These are phyloP conservation scores for Ariopsis seemanni DNA, from an alignment of 2,113 vertebrate species.

Conservation along the genomic window DNA sequence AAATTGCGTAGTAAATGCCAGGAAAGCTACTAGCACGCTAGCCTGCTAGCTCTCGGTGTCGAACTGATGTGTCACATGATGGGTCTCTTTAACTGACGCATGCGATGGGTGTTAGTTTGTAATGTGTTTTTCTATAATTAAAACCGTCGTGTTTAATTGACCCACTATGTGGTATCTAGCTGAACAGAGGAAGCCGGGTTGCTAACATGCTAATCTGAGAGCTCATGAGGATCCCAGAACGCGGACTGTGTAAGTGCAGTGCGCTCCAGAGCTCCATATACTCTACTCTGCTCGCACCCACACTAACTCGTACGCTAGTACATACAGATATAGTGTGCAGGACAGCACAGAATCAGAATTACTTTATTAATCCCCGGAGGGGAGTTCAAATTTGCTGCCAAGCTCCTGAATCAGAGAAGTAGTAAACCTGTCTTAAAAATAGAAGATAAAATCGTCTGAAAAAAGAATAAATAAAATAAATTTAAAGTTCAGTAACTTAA, in stretches of 20 bases:
- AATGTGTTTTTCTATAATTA: too few relatives aligned
- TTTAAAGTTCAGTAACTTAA: too few relatives aligned
- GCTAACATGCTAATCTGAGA: conserved; percentile 16
- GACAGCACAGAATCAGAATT: too few relatives aligned
- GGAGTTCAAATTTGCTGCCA: too few relatives aligned
- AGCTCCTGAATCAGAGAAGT: too few relatives aligned
- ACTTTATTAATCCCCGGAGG: too few relatives aligned
- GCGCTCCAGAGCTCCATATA: neutral
- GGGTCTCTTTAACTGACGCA: neutral
- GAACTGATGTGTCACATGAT: neutral
- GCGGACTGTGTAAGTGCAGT: neutral
- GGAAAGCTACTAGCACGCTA: neutral
- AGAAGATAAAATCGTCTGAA: too few relatives aligned
- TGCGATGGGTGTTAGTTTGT: neutral
- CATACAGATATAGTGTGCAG: neutral
- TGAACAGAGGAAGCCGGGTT: neutral
- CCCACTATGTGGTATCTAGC: neutral
- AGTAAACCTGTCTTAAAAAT: too few relatives aligned
- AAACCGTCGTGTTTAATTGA: neutral
- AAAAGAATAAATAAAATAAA: too few relatives aligned
- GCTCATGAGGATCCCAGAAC: neutral
- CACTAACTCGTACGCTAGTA: neutral
- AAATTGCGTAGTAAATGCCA: neutral
- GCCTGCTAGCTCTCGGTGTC: neutral
- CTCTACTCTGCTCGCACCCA: neutral